These are phyloP conservation scores for Oncorhynchus kisutch DNA, from an alignment of 2,113 vertebrate species.

Conservation along the genomic window DNA sequence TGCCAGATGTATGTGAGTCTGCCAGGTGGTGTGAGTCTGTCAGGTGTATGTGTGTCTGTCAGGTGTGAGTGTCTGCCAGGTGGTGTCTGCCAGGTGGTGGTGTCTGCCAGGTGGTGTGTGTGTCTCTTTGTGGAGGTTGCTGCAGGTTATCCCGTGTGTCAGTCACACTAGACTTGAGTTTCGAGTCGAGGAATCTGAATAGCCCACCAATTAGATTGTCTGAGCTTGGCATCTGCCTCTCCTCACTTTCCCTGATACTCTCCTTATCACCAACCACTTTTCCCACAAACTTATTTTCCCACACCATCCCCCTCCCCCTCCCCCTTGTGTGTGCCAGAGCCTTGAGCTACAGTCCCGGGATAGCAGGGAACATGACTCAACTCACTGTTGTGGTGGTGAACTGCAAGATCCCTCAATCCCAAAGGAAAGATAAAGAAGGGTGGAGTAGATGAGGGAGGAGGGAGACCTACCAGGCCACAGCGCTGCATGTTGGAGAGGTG, in stretches of 20 bases:
- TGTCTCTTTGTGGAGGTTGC: constrained; percentile 38
- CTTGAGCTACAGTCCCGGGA: constrained; percentile 32
- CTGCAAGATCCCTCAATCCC: neutral
- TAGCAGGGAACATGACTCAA: constrained; percentile 41
- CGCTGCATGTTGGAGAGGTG: constrained; percentile 89
- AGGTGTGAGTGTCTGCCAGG: constrained; percentile 15
- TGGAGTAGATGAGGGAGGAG: neutral
- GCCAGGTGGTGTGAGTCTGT: constrained; percentile 7
- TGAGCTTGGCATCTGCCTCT: constrained; percentile 31
- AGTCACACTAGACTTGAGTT: constrained; percentile 64
- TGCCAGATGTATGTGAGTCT: constrained; percentile 11
- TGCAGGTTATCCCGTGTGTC: constrained; percentile 53
- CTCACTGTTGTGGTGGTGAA: constrained; percentile 15
- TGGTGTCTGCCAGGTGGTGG: neutral
- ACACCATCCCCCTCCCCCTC: constrained; percentile 52
- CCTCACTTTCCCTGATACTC: constrained; percentile 47
- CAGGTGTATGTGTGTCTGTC: constrained; percentile 3
- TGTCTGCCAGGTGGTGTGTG: no score
- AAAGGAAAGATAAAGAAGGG: no score
- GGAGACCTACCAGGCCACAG: constrained; percentile 80
- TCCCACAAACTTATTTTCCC: constrained; percentile 72
- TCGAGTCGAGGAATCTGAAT: constrained; percentile 48
- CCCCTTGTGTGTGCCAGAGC: constrained; percentile 28
- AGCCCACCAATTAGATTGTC: constrained; percentile 54
- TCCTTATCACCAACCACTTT: constrained; percentile 43